Conservation (phyloP, 30 jellyfish, hydroid and myxozoan species). For the Haliclystus octoradiatus region DNA sequence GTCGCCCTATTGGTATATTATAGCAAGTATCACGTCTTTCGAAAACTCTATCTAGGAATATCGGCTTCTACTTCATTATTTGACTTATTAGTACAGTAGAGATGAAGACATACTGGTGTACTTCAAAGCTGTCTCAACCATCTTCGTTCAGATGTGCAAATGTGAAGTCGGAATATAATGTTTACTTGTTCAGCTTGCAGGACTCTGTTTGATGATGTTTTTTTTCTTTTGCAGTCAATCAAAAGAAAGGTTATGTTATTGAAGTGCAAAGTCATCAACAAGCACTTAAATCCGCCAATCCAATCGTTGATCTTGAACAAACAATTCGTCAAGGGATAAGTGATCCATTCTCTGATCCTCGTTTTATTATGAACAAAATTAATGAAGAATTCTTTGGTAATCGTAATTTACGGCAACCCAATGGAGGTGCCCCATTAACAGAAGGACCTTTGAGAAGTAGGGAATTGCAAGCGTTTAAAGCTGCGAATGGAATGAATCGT, state of each 20-base stretch:
- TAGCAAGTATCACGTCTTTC: too few relatives aligned
- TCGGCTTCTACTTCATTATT: too few relatives aligned
- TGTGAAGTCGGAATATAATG: too few relatives aligned
- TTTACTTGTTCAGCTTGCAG: too few relatives aligned
- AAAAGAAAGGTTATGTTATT: constrained; percentile 78
- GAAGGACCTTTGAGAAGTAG: constrained; percentile 49
- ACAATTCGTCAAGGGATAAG: constrained; percentile 86
- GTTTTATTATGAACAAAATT: constrained; percentile 72
- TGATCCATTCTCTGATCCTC: constrained; percentile 90
- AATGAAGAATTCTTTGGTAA: constrained; percentile 84
- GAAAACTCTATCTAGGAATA: too few relatives aligned
- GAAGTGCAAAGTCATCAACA: constrained; percentile 97
- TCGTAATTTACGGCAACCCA: not conserved
- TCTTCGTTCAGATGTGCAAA: too few relatives aligned
- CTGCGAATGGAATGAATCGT: not conserved
- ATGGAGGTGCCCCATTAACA: constrained; percentile 49
- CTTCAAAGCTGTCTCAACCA: too few relatives aligned
- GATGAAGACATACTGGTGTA: too few relatives aligned
- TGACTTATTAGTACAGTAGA: too few relatives aligned
- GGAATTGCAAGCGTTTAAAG: constrained; percentile 71
- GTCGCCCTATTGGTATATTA: too few relatives aligned
- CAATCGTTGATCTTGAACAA: constrained; percentile 88
- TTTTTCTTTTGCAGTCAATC: constrained; percentile 13
- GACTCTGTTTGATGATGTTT: too few relatives aligned
- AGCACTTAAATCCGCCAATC: constrained; percentile 89